Evolutionary conservation across 2,797 vertebrate species (phyloP), one percentile per base, ranked within the genome.

Genomic region (Myotis vivesi): DNA sequence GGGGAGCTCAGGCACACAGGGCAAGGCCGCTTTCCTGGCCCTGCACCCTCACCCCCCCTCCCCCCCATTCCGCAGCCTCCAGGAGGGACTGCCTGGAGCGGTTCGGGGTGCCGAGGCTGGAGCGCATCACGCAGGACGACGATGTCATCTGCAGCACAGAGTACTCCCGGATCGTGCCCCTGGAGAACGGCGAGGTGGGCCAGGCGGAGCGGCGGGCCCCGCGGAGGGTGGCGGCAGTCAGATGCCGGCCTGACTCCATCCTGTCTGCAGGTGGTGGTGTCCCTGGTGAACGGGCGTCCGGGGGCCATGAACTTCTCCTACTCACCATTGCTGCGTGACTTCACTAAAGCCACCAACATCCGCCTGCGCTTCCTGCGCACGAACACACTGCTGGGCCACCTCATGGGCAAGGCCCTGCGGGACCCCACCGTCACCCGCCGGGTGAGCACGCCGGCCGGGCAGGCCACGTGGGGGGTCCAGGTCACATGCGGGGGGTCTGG

Each of bases 231-330:
- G 12, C 3, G 20, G 57, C 0, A 0, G 4, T 0, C 6, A 0
- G 20, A 12, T 3, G n/a, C 22, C 1, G 4, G 28, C 41, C 41
- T 59, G 41, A 64, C 80, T 6, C 36, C 25, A 59, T n/a, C 13
- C 5, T 3, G 0, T 8, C 62, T 3, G 13, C 97, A 99, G 99
- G 98, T 99, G 8, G 99, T 99, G 22, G 99, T 99, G 51, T 99
- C 99, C 12, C 97, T 99, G 98, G 99, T 99, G 46, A 99, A 99
- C 0, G 99, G 99, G 6, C 99, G 99, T 11, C 99, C 99, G 0
- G 99, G 99, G 13, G 99, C 99, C 73, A 98, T 99, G 99, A 99
- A 99, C 97, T 99, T 99, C 98, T 99, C 99, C 38, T 99, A 99
- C 96, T 99, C 99, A 0, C 99, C 99, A 0, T 98, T 99, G 6